These are phyloP conservation scores for Pentalonia nigronervosa DNA, from an alignment of 1,140 invertebrate species.

Conservation along the genomic window DNA sequence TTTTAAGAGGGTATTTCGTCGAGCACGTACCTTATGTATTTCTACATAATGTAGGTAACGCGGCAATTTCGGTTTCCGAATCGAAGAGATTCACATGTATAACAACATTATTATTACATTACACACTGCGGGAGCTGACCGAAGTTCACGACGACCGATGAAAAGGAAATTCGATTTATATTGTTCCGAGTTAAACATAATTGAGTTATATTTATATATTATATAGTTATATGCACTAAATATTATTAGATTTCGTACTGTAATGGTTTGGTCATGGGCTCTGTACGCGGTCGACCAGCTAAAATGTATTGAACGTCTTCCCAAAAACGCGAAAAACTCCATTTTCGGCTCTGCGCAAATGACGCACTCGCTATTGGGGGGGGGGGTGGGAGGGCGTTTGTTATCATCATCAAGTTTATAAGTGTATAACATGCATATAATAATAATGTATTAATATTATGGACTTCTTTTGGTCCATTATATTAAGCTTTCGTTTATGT, in stretches of 20 bases:
- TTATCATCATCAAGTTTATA: neutral
- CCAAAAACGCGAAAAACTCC: neutral
- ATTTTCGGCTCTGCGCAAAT: neutral
- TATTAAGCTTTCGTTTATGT: neutral
- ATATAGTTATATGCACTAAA: neutral
- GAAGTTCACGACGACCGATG: neutral
- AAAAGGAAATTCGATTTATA: neutral
- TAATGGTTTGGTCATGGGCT: neutral
- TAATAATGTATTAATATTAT: neutral
- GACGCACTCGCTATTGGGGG: neutral
- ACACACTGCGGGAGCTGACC: neutral
- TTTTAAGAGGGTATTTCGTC: neutral
- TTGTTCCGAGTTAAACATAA: neutral
- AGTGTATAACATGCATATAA: neutral
- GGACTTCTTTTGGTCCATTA: neutral
- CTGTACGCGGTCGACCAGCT: neutral
- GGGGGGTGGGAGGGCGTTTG: neutral
- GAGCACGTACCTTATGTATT: neutral
- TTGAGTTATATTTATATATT: neutral
- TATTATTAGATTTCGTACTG: neutral
- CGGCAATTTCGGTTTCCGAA: neutral
- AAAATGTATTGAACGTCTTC: neutral
- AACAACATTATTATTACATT: neutral
- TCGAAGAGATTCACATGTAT: neutral
- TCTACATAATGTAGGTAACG: neutral